A percentile compares a stretch with the other conserved stretches of the same genome.
These are phyloP conservation scores for Neria commutata DNA, from an alignment of 2,888 invertebrate species.

Conservation along the genomic window DNA sequence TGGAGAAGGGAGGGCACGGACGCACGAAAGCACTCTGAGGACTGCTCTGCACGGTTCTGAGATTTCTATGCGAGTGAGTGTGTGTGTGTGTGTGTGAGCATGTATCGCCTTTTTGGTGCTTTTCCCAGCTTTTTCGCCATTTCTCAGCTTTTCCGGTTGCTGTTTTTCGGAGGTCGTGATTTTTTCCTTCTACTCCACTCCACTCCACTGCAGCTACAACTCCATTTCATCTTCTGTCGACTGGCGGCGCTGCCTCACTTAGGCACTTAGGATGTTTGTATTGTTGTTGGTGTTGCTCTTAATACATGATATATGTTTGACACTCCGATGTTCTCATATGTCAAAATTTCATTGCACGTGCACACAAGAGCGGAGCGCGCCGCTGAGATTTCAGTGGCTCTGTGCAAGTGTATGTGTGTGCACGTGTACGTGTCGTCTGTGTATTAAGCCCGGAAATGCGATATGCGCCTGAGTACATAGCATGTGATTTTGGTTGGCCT, in stretches of 20 bases:
- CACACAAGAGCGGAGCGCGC: slow-evolving; percentile 37
- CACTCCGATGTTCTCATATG: slow-evolving; percentile 43
- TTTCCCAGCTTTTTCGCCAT: slow-evolving; percentile 25
- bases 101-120: slow-evolving; percentile 1
- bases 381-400: slow-evolving; percentile 18
- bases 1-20: background rate
- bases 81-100: background rate
- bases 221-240: background rate
- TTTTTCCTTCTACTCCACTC: slow-evolving; percentile 1
- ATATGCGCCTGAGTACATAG: background rate
- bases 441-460: background rate
- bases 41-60: too few species aligned
- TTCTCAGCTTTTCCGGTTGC: slow-evolving; percentile 26
- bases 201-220: too few species aligned
- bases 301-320: slow-evolving; percentile 53
- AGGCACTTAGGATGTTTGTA: too few species aligned
- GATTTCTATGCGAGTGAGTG: background rate
- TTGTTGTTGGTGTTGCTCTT: slow-evolving; percentile 41
- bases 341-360: slow-evolving; percentile 56
- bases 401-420: background rate
- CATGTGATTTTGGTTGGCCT: background rate
- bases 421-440: background rate
- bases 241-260: too few species aligned
- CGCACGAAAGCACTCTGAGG: background rate
- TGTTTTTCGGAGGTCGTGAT: slow-evolving; percentile 10